Conservation (phyloP, 2,797 vertebrate species). For the Thripadectes ignobilis region DNA sequence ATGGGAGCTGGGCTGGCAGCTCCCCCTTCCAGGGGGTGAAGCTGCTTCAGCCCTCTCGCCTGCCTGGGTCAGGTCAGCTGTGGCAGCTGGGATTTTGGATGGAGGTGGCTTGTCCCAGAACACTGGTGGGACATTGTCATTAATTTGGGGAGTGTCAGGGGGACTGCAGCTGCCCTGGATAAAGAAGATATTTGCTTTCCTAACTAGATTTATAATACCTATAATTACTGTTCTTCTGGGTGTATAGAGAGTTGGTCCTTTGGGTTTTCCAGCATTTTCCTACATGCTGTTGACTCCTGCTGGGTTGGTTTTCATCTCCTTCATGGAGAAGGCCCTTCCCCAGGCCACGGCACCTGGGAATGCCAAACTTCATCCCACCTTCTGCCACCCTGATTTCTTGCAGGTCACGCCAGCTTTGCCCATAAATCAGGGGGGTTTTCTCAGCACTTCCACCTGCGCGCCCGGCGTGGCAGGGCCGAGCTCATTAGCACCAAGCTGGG, state of each 20-base stretch:
- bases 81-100: neutral
- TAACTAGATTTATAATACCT: neutral
- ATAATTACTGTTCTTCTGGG: neutral
- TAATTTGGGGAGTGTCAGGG: neutral
- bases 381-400: neutral
- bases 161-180: neutral
- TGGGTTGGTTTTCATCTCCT: neutral
- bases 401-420: neutral
- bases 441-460: neutral
- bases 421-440: slow-evolving; percentile 34
- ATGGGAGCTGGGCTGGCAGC: neutral
- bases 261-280: neutral
- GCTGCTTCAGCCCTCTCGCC: neutral
- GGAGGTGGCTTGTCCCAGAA: neutral
- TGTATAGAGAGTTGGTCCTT: accelerated
- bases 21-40: neutral
- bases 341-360: neutral
- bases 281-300: accelerated
- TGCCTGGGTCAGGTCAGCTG: accelerated
- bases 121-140: accelerated
- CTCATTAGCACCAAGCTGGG: neutral
- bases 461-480: neutral
- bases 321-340: neutral
- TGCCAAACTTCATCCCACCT: neutral
- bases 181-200: neutral